Evolutionary conservation across 2,888 invertebrate genomes (phyloP), one percentile per base, ranked within the genome.

Genomic region (Ferrisia virgata): DNA sequence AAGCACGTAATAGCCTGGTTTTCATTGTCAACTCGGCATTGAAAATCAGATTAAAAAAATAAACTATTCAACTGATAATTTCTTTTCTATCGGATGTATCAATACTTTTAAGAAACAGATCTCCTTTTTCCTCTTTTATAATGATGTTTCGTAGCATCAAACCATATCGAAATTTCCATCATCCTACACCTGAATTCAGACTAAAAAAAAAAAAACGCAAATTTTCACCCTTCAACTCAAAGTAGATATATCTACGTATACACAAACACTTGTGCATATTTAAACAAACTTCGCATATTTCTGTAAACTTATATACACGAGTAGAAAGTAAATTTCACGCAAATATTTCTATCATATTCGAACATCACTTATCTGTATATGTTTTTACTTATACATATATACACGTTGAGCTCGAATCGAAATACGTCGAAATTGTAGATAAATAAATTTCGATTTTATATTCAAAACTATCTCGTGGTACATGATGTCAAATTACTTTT

Each of bases 391-490:
- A n/a, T n/a, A n/a, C n/a, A n/a, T n/a, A n/a, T n/a, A n/a, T 64
- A 4, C 25, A 6, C 25, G 28, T 25, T 0, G 58, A 64, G 58
- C 28, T 64, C 58, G 58, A 64, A 13, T 64, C 58, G 28, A 3
- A n/a, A 64, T 64, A 64, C 28, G 25, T 64, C 25, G 58, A 64
- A 64, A 64, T 64, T 11, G 28, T 28, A 64, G 58, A 64, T 64
- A 64, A 28, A 64, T 64, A 64, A 64, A 64, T 64, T 64, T 64
- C 25, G 58, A 64, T 64, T 64, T 64, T 25, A 64, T 64, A 64
- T 64, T 64, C 58, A 64, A 47, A 47, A 47, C 47, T 64, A 64
- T 64, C 22, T 25, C 11, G 13, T 11, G 58, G 11, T 64, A 64
- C 58, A 64, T 64, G 25, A 64, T 64, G 25, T 64, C 58, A 64